Base-by-base conservation (phyloP, 2,888 invertebrate species). In the Ophion ellenae region DNA sequence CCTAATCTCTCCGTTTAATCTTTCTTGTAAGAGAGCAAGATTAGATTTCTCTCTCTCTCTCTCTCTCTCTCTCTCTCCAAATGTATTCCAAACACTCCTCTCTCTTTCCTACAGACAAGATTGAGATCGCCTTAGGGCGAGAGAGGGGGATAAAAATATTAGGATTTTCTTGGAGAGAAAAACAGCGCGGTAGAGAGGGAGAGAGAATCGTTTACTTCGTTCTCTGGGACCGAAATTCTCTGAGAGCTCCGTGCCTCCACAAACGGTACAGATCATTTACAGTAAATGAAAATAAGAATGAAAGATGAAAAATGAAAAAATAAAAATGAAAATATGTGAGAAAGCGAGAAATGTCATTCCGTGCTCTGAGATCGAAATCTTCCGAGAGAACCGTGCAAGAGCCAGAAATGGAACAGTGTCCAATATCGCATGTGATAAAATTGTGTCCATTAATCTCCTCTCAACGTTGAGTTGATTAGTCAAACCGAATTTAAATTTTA, bases 161-260 rank as follows among this genome's bases (percentile, higher is more conserved):
- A 11, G 10, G 14, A 47, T 14, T 11, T 3, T 47, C 14, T 85
- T 47, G 63, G 66, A 57, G 71, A 80, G 78, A 47, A 57, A 73
- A 57, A 47, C 24, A 75, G 63, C 45, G 11, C 53, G 59, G 20
- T 45, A 69, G 36, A 24, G 73, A 80, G 59, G 24, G 59, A 69
- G 67, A 61, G 28, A 32, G 28, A 40, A 73, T 63, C 28, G 4
- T 63, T 63, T 24, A 47, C 10, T 3, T 4, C 47, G 14, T 47
- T 14, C 11, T 47, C 47, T 2, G 14, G 7, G 40, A 40, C 9
- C 40, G 7, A 40, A 40, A 40, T 40, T 7, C 40, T 7, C 40
- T 40, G 1, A 40, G 40, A 1, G 40, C 7, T 11, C 14, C 11
- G 14, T 47, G 47, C 2, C 17, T 11, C 14, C 11, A 47, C 11